Conservation (phyloP, 2,888 invertebrate genomes). For the Megamerina dolium region DNA sequence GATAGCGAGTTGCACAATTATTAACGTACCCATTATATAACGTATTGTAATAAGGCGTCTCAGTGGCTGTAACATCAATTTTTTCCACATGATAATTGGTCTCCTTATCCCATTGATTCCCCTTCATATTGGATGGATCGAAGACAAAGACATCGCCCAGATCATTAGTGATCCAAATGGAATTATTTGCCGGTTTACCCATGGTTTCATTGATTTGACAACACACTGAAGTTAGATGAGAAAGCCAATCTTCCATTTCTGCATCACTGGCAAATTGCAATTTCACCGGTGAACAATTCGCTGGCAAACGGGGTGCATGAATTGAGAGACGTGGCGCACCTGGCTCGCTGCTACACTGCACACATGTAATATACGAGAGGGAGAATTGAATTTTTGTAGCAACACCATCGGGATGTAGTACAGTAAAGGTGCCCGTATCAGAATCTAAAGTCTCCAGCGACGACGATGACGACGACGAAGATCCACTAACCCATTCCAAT, state of each 20-base stretch:
- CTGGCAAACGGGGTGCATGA: conserved; percentile 59
- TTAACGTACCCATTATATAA: conserved; percentile 58
- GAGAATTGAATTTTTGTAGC: conserved; percentile 68
- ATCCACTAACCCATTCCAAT: conserved; percentile 68
- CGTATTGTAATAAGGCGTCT: conserved; percentile 57
- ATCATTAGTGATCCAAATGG: conserved; percentile 72
- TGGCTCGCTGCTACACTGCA: conserved; percentile 74
- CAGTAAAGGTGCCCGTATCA: conserved; percentile 67
- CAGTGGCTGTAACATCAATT: conserved; percentile 65
- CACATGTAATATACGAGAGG: conserved; percentile 69
- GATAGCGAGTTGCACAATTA: too few relatives aligned
- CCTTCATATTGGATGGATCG: conserved; percentile 63
- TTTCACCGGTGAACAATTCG: conserved; percentile 56
- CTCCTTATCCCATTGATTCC: conserved; percentile 50
- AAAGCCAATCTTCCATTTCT: conserved; percentile 85
- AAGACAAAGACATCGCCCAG: conserved; percentile 78
- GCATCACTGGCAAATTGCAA: conserved; percentile 76
- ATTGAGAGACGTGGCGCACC: conserved; percentile 70
- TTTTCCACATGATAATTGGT: conserved; percentile 58
- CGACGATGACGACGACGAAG: conserved; percentile 11
- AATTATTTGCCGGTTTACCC: conserved; percentile 64
- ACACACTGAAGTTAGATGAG: conserved; percentile 70
- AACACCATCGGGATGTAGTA: conserved; percentile 72
- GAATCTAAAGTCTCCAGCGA: conserved; percentile 52
- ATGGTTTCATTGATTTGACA: conserved; percentile 66